A percentile compares a stretch with the other conserved stretches of the same genome.
phyloP scores from a whole-genome alignment of 1,140 invertebrate genomes.

The Aphidius gifuensis region DNA sequence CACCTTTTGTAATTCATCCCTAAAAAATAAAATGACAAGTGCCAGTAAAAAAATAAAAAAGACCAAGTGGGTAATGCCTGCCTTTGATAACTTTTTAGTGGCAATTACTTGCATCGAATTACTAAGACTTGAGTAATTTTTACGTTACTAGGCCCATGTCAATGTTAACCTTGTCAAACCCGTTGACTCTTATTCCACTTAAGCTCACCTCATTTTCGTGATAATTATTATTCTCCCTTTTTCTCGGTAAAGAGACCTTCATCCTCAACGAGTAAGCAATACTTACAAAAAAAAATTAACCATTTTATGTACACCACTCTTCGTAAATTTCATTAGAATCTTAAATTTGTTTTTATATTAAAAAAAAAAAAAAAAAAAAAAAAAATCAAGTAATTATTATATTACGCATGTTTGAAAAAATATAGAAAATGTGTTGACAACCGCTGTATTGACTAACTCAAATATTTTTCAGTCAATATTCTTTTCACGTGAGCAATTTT shows the following conservation, averaged over 20 bases:
- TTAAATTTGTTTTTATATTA: no score
- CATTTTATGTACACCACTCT: no score
- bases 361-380: no score
- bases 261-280: not conserved
- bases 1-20: no score
- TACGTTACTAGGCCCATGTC: not conserved
- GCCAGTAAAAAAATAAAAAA: slow-evolving; percentile 18
- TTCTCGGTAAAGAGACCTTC: not conserved
- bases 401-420: not conserved
- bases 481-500: slow-evolving; percentile 16
- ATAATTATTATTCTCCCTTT: not conserved
- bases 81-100: slow-evolving; percentile 28
- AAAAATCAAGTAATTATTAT: not conserved
- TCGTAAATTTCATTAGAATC: no score
- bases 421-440: slow-evolving; percentile 10
- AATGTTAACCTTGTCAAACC: slow-evolving; percentile 1
- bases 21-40: slow-evolving; percentile 12
- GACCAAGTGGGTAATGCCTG: not conserved
- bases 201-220: not conserved
- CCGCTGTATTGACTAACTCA: slow-evolving; percentile 20
- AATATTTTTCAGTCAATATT: slow-evolving; percentile 20
- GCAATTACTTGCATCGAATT: slow-evolving; percentile 29
- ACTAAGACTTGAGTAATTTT: slow-evolving; percentile 28
- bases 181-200: slow-evolving; percentile 11
- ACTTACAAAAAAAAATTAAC: no score